Conservation (phyloP, 2,888 invertebrate species). For the Aelia acuminata region DNA sequence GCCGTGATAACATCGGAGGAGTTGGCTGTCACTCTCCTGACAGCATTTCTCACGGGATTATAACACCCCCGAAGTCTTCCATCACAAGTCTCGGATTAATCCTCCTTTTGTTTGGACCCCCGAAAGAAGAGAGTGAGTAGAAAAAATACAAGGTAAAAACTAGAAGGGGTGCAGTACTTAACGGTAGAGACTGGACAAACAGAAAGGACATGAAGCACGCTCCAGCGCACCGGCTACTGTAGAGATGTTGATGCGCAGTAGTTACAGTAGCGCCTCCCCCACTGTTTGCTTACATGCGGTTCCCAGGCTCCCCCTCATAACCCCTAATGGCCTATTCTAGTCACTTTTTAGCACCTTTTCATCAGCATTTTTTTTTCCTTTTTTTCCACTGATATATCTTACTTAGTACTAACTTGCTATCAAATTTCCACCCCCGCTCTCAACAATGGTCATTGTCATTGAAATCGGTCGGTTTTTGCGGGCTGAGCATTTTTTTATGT, state of each 20-base stretch:
- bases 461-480: conserved; percentile 18
- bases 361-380: conserved; percentile 26
- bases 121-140: not conserved
- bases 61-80: conserved; percentile 49
- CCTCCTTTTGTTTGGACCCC: conserved; percentile 30
- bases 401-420: conserved; percentile 48
- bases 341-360: conserved; percentile 55
- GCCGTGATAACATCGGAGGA: not conserved
- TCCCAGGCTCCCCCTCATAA: conserved; percentile 1
- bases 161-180: conserved; percentile 51
- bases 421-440: conserved; percentile 42
- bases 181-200: conserved; percentile 42
- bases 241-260: not conserved
- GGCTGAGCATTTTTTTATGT: not conserved
- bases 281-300: conserved; percentile 56
- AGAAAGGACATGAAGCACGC: conserved; percentile 41
- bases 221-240: conserved; percentile 33
- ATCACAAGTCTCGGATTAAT: conserved; percentile 43
- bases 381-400: conserved; percentile 40
- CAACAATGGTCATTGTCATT: conserved; percentile 50
- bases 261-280: conserved; percentile 12
- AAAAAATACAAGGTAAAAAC: conserved; percentile 42
- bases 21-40: not conserved
- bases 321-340: conserved; percentile 38
- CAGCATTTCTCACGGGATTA: conserved; percentile 52